Percentiles rank a stretch among this genome's conserved stretches.
phyloP scores from a whole-genome alignment of 1,140 invertebrate genomes.

The Drosophila sp. region DNA sequence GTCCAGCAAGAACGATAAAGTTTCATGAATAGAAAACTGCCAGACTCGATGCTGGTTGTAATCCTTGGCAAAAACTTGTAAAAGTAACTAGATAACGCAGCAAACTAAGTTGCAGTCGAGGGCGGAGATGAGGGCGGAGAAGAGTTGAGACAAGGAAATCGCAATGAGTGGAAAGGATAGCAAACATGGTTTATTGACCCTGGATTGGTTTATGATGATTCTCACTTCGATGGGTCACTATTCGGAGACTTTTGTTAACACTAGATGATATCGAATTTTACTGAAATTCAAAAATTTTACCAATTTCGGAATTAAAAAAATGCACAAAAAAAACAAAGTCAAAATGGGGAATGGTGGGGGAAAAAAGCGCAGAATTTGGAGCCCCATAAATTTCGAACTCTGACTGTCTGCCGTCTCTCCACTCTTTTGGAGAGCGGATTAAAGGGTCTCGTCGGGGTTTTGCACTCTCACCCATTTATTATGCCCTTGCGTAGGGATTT shows the following conservation, averaged over 20 bases:
- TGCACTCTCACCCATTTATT: constrained; percentile 64
- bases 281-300: constrained; percentile 26
- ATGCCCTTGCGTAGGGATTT: constrained; percentile 74
- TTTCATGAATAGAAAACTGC: constrained; percentile 60
- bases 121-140: neutral
- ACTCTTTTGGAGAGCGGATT: constrained; percentile 75
- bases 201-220: neutral
- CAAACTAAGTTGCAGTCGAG: constrained; percentile 18
- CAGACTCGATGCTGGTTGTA: constrained; percentile 42
- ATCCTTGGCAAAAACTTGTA: constrained; percentile 70
- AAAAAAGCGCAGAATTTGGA: constrained; percentile 34
- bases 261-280: constrained; percentile 61
- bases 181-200: constrained; percentile 8
- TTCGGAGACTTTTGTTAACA: constrained; percentile 39
- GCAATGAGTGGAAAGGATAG: neutral
- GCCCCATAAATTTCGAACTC: constrained; percentile 70
- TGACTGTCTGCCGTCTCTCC: constrained; percentile 22
- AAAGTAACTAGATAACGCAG: constrained; percentile 74
- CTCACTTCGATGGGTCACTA: constrained; percentile 45
- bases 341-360: constrained; percentile 8
- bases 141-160: neutral
- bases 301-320: constrained; percentile 45
- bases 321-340: constrained; percentile 26
- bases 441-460: constrained; percentile 78
- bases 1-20: constrained; percentile 64